These are phyloP conservation scores for Tringa solitaria DNA, from an alignment of 2,113 vertebrate species.

Conservation along the genomic window DNA sequence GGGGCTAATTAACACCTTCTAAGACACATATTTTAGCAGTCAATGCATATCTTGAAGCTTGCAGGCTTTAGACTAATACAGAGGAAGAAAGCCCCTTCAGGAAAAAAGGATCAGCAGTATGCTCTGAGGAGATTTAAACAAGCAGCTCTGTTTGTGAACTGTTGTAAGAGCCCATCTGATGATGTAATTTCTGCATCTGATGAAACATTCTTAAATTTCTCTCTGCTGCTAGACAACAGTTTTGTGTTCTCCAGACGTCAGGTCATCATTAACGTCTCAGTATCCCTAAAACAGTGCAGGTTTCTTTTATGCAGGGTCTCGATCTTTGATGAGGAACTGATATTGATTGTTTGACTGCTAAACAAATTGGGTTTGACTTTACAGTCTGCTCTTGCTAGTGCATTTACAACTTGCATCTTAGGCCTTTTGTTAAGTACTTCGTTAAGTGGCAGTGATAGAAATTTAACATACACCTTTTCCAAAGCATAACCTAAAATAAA, in stretches of 20 bases:
- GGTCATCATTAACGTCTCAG: background rate
- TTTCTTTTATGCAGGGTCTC: background rate
- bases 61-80: background rate
- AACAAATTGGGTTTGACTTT: background rate
- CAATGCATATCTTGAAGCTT: background rate
- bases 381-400: background rate
- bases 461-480: background rate
- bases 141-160: background rate
- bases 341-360: background rate
- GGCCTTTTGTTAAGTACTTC: background rate
- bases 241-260: background rate
- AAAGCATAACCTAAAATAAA: background rate
- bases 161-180: background rate
- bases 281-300: background rate
- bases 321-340: background rate
- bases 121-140: background rate
- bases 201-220: background rate
- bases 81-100: background rate
- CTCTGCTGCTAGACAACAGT: background rate
- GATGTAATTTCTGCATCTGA: background rate
- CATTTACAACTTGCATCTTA: background rate
- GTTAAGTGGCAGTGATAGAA: background rate
- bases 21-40: background rate
- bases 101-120: background rate
- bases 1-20: background rate